Evolutionary conservation across 2,797 vertebrate genomes (phyloP), one percentile per base, ranked within the genome.

Genomic region (Acanthurus leucopareius): DNA sequence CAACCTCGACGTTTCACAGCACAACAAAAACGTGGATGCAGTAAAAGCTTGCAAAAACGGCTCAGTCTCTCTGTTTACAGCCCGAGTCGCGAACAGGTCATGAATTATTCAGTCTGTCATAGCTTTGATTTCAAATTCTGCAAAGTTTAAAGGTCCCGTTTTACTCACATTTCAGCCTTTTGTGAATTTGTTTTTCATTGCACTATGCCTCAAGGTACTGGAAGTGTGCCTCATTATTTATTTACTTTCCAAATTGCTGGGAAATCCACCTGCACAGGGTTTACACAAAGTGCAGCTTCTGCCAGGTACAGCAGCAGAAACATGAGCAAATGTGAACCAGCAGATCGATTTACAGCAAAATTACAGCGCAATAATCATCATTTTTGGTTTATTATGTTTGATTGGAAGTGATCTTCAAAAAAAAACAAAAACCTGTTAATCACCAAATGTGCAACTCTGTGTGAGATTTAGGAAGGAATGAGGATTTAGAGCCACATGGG

Each of bases 71-170:
- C 51, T 73, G 82, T 89, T 90, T 86, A 72, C 86, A 81, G 64
- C 76, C 38, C 0, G 60, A 88, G 77, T 73, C 85, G 51, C 65
- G 65, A 84, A 56, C 64, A 8, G 77, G 35, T 53, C 63, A 83
- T 90, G 81, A 86, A 91, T 89, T 87, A 92, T 90, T 92, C 77
- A 91, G 66, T 2, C 64, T 78, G 79, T 85, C 81, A 78, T 32
- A 67, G 68, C 79, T 73, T 66, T 64, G 78, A 69, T 80, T 86
- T 83, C 25, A 65, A 56, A 83, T 71, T 85, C 75, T 17, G 38
- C 2, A 59, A 61, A 69, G 74, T 81, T 83, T 76, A 88, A 90
- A 87, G 69, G 57, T 83, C 73, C 57, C 54, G 19, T 76, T 87
- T 80, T 76, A 83, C 78, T 82, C 85, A 65, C 77, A 80, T 86